phyloP scores from a whole-genome alignment of 2,797 vertebrate genomes.

The Silurus aristotelis region DNA sequence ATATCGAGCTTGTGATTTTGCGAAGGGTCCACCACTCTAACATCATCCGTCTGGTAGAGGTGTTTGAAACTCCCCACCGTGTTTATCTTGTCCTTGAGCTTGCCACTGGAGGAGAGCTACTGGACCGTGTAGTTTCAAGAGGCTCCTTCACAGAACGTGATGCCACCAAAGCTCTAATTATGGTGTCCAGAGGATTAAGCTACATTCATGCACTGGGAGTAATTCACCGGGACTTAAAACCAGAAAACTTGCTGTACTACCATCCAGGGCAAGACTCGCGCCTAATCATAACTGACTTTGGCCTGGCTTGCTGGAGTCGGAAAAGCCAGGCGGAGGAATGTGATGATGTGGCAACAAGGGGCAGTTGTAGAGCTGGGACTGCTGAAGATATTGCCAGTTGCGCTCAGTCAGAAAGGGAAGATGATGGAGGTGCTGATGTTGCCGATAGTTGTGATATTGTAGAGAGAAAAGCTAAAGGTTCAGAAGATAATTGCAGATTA shows the following conservation, averaged over 20 bases:
- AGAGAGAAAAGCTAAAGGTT: constrained; percentile 31
- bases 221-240: constrained; percentile 68
- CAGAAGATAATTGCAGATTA: constrained; percentile 41
- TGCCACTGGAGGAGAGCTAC: constrained; percentile 68
- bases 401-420: background rate
- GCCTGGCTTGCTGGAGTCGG: constrained; percentile 62
- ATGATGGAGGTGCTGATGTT: constrained; percentile 23
- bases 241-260: constrained; percentile 70
- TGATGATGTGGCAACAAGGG: background rate
- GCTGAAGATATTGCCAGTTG: constrained; percentile 10
- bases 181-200: constrained; percentile 63
- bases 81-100: constrained; percentile 71
- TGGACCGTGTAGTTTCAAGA: constrained; percentile 66
- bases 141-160: constrained; percentile 69
- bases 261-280: constrained; percentile 68
- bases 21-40: constrained; percentile 65
- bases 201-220: constrained; percentile 69
- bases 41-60: constrained; percentile 69
- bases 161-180: constrained; percentile 64
- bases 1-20: constrained; percentile 68
- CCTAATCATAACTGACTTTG: constrained; percentile 69
- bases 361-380: constrained; percentile 6
- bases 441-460: constrained; percentile 34
- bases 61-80: constrained; percentile 65
- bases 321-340: background rate